Conservation (phyloP, 2,797 vertebrate species). For the Balearica regulorum region DNA sequence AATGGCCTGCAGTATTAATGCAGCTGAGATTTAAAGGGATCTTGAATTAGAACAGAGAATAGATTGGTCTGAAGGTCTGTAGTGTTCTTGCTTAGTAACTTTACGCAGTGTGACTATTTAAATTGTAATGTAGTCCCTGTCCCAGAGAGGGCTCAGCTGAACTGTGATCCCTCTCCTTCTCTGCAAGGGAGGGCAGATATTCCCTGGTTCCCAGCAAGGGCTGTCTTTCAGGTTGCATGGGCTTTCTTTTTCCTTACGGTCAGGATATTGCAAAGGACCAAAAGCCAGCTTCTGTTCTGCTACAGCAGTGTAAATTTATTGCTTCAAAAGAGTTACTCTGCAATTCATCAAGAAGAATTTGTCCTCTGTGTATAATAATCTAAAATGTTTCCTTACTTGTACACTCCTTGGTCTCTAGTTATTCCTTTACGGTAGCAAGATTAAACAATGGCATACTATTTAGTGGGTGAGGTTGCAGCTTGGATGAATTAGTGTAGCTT, state of each 20-base stretch:
- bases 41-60: background rate
- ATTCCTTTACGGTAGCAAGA: background rate
- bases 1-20: background rate
- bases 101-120: background rate
- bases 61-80: background rate
- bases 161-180: background rate
- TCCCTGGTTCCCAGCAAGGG: background rate
- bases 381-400: background rate
- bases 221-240: background rate
- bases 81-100: background rate
- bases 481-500: background rate
- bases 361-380: conserved; percentile 21
- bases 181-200: background rate
- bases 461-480: background rate
- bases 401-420: background rate
- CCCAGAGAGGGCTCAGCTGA: background rate
- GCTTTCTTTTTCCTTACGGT: background rate
- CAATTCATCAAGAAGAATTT: conserved; percentile 13
- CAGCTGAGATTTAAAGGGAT: background rate
- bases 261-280: background rate
- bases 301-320: background rate
- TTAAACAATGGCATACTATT: background rate
- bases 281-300: background rate
- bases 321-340: conserved; percentile 2
- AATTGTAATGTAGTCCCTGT: background rate